Percentiles rank a stretch among this genome's conserved stretches.
phyloP scores from a whole-genome alignment of 2,113 vertebrate species.

The Micronycteris hirsuta region DNA sequence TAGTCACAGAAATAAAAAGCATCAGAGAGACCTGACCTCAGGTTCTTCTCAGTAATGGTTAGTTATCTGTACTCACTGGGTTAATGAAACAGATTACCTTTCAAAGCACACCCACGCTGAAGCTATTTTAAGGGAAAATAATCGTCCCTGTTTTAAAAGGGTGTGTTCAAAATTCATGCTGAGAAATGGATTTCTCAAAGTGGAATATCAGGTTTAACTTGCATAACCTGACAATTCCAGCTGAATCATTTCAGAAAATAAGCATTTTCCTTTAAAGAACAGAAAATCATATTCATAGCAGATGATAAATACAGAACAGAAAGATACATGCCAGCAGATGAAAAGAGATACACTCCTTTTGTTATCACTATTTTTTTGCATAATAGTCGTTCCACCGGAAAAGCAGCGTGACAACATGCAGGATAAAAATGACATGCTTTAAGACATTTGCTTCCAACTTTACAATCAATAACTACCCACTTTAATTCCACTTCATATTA shows the following conservation, averaged over 20 bases:
- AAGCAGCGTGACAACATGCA: not conserved
- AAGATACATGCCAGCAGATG: not conserved
- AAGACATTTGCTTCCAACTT: not conserved
- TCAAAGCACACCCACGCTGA: not conserved
- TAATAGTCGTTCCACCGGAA: not conserved
- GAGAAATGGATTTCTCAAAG: conserved; percentile 32
- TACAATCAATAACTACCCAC: not conserved
- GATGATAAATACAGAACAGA: not conserved
- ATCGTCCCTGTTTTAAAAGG: not conserved
- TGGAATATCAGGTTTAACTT: not conserved
- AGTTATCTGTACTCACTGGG: not conserved
- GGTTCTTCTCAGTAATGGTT: not conserved
- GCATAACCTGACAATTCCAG: not conserved
- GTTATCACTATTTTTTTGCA: not conserved
- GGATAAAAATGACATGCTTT: not conserved
- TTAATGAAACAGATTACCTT: not conserved
- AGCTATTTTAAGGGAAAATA: conserved; percentile 35
- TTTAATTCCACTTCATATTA: not conserved
- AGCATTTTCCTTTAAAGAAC: conserved; percentile 22
- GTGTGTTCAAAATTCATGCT: not conserved
- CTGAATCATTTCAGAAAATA: not conserved
- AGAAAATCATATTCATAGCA: not conserved
- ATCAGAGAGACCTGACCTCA: not conserved
- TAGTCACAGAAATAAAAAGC: not conserved
- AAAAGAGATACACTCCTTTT: not conserved